These are phyloP conservation scores for Aviceda subcristata DNA, from an alignment of 2,113 vertebrate species.

Conservation along the genomic window DNA sequence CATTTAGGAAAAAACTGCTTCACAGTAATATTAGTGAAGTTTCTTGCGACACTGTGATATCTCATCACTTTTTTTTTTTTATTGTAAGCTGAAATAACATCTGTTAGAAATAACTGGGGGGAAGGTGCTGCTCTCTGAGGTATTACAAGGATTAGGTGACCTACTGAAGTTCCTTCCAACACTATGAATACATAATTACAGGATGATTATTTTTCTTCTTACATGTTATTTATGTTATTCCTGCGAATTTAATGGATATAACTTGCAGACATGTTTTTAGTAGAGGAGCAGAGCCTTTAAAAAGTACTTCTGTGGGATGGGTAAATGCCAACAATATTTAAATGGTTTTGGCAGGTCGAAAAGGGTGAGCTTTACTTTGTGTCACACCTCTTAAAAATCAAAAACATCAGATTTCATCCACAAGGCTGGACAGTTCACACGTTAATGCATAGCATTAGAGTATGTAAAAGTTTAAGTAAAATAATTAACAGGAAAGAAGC, in stretches of 20 bases:
- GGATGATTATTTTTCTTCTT: background rate
- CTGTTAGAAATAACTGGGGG: background rate
- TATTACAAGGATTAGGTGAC: background rate
- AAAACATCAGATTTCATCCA: background rate
- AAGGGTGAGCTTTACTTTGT: background rate
- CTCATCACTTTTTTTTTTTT: background rate
- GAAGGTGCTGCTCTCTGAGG: background rate
- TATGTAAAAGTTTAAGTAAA: constrained; percentile 7
- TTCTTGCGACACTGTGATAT: background rate
- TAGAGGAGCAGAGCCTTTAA: background rate
- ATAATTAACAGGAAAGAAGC: background rate
- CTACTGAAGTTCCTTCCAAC: background rate
- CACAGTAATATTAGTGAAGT: background rate
- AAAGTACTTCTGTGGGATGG: background rate
- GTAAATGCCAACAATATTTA: background rate
- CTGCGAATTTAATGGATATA: background rate
- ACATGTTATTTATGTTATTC: background rate
- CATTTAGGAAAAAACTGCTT: background rate
- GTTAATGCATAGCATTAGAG: background rate
- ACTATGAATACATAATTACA: background rate
- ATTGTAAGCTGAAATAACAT: background rate
- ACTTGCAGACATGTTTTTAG: background rate
- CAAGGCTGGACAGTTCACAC: background rate
- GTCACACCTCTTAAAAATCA: background rate
- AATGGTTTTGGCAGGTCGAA: background rate